A percentile compares a stretch with the other conserved stretches of the same genome.
Evolutionary conservation across 2,113 vertebrate species (phyloP).

Genomic region (Pipra filicauda): DNA sequence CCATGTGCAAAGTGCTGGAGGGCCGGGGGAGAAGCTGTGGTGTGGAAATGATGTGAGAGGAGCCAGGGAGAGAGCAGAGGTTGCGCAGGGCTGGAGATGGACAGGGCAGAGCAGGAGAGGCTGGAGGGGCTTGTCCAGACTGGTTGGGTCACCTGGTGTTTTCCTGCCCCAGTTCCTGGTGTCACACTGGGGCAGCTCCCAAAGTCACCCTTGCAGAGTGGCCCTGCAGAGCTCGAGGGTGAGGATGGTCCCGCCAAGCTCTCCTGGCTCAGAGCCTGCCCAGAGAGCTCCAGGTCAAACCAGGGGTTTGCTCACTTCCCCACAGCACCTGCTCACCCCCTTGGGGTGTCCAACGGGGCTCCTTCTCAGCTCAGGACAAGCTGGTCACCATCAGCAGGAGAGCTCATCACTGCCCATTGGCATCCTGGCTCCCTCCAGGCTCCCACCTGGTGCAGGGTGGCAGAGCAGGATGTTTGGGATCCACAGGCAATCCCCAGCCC

Average conservation of each 20-base stretch:
- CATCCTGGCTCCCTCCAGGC: background rate
- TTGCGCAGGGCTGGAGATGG: accelerated
- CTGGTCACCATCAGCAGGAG: background rate
- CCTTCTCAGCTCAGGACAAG: background rate
- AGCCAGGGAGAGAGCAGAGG: background rate
- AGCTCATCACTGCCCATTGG: background rate
- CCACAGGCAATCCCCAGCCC: background rate
- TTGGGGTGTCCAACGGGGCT: accelerated
- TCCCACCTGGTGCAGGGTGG: background rate
- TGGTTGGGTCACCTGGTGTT: background rate
- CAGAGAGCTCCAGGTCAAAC: background rate
- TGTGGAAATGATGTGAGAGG: background rate
- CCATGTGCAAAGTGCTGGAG: background rate
- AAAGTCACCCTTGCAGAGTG: background rate
- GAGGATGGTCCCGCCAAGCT: background rate
- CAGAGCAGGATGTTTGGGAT: background rate
- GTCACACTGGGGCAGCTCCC: background rate
- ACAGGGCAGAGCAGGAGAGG: background rate
- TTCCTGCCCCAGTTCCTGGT: background rate
- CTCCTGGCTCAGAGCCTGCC: background rate
- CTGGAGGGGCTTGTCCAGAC: background rate
- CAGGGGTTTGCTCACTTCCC: background rate
- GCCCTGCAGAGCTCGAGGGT: background rate
- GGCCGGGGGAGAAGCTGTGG: background rate
- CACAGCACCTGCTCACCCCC: background rate